A percentile compares a stretch with the other conserved stretches of the same genome.
These are phyloP conservation scores for Bruchidius siliquastri DNA, from an alignment of 2,888 invertebrate species.

Conservation along the genomic window DNA sequence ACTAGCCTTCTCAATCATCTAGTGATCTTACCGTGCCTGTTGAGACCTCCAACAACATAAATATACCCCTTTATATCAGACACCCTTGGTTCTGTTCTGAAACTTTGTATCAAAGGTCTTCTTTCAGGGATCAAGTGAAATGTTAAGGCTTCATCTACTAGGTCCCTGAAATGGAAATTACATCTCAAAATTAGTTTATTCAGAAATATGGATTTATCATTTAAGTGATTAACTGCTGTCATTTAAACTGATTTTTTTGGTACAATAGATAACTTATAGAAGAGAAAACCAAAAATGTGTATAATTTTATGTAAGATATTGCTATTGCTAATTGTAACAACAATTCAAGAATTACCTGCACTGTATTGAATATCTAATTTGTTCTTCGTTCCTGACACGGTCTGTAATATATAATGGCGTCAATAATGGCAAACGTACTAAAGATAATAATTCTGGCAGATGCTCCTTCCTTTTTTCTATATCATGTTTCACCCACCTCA, in stretches of 20 bases:
- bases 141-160: slow-evolving; percentile 82
- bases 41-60: slow-evolving; percentile 82
- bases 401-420: slow-evolving; percentile 79
- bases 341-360: slow-evolving; percentile 55
- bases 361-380: slow-evolving; percentile 70
- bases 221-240: no score
- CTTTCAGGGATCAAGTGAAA: slow-evolving; percentile 85
- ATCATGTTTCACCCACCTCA: slow-evolving; percentile 73
- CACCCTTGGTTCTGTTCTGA: slow-evolving; percentile 69
- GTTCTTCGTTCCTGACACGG: slow-evolving; percentile 71
- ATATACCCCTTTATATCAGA: slow-evolving; percentile 76
- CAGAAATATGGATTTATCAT: no score
- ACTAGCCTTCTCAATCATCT: no score
- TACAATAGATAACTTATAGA: no score
- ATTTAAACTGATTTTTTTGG: no score
- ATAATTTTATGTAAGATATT: no score
- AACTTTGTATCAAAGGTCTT: slow-evolving; percentile 69
- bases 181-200: not conserved
- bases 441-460: slow-evolving; percentile 66
- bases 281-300: no score
- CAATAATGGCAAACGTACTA: slow-evolving; percentile 74
- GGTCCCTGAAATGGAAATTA: slow-evolving; percentile 53
- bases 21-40: slow-evolving; percentile 60
- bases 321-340: no score
- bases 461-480: slow-evolving; percentile 52